A percentile compares a stretch with the other conserved stretches of the same genome.
Evolutionary conservation across 2,113 vertebrate genomes (phyloP).

Genomic region (Anguilla rostrata): DNA sequence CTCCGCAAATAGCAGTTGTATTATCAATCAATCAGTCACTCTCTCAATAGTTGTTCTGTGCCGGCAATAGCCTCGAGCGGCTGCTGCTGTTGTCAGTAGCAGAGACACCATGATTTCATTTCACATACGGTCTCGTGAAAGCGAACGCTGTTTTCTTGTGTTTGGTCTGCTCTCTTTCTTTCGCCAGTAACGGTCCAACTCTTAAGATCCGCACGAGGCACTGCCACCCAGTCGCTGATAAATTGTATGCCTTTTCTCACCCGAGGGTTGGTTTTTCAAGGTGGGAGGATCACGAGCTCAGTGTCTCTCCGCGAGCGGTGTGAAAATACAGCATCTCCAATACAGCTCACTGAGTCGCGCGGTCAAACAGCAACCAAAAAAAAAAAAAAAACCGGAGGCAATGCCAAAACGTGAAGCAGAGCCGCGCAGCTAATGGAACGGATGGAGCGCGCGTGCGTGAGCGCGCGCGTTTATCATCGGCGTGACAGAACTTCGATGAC

Average conservation of each 20-base stretch:
- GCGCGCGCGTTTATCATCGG: background rate
- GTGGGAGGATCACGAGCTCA: background rate
- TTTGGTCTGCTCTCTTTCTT: background rate
- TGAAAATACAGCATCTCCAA: constrained; percentile 21
- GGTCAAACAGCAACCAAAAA: constrained; percentile 14
- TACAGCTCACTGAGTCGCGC: background rate
- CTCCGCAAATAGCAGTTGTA: background rate
- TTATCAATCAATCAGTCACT: constrained; percentile 20
- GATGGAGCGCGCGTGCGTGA: background rate
- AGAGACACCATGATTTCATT: constrained; percentile 3
- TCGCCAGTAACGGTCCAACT: background rate
- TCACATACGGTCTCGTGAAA: background rate
- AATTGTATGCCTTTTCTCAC: background rate
- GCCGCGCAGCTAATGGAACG: background rate
- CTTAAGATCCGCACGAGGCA: background rate
- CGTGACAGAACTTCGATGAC: too few species aligned
- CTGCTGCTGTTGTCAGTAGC: background rate
- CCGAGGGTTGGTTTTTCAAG: background rate
- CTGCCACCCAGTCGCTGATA: background rate
- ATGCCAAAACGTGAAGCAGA: constrained; percentile 30
- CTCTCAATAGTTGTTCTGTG: constrained; percentile 11
- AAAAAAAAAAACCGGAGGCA: background rate
- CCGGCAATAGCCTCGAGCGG: background rate
- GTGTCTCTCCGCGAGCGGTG: background rate
- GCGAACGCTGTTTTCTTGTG: constrained; percentile 9